Evolutionary conservation across 1,140 invertebrate species (phyloP).

Genomic region (Holotrichia oblita): DNA sequence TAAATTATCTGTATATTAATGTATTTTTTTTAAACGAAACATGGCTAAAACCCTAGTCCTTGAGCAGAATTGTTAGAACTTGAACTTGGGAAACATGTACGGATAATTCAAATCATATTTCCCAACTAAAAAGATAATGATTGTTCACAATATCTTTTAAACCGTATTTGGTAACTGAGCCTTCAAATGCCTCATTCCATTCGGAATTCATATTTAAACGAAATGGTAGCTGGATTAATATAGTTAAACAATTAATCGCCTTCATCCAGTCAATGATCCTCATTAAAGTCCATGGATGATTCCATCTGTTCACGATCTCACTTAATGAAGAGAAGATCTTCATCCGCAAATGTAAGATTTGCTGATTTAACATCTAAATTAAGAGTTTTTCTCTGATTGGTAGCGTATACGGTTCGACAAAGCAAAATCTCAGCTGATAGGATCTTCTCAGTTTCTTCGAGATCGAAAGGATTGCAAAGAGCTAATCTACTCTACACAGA

Average conservation of each 20-base stretch:
- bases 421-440: too few species aligned
- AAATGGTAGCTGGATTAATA: background rate
- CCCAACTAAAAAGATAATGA: conserved; percentile 28
- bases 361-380: background rate
- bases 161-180: background rate
- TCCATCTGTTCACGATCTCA: background rate
- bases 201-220: background rate
- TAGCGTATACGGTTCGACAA: background rate
- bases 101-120: too few species aligned
- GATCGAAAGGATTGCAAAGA: too few species aligned
- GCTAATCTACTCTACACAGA: too few species aligned
- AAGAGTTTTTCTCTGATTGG: background rate
- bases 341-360: background rate
- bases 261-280: background rate
- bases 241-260: too few species aligned
- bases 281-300: conserved; percentile 13
- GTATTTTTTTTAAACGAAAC: too few species aligned
- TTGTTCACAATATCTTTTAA: background rate
- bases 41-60: too few species aligned
- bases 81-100: too few species aligned
- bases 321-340: too few species aligned
- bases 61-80: too few species aligned
- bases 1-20: too few species aligned
- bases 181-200: background rate
- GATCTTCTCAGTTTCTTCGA: too few species aligned